phyloP scores from a whole-genome alignment of 2,888 invertebrate genomes.

The Chydorus sphaericus region DNA sequence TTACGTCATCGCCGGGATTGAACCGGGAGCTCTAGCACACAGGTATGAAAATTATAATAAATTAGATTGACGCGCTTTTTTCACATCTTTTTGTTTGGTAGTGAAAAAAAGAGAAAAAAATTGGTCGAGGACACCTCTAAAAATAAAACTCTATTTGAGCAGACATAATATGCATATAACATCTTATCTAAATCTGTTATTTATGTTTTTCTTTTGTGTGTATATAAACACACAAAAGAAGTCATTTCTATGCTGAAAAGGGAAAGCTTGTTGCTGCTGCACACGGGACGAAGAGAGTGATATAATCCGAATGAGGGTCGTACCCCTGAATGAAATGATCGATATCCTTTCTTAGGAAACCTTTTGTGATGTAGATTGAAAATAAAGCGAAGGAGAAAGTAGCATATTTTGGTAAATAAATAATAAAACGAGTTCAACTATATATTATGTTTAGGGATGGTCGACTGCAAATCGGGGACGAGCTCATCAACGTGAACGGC shows the following conservation, averaged over 20 bases:
- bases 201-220: no score
- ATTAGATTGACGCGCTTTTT: background rate
- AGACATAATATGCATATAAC: no score
- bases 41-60: constrained; percentile 27
- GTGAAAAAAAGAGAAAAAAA: no score
- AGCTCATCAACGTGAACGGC: constrained; percentile 78
- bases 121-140: no score
- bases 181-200: no score
- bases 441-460: constrained; percentile 45
- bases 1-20: constrained; percentile 36
- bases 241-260: no score
- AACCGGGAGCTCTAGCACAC: constrained; percentile 35
- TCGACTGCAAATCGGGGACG: constrained; percentile 66
- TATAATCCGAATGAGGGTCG: no score
- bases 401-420: background rate
- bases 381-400: background rate
- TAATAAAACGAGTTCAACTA: background rate
- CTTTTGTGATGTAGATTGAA: background rate
- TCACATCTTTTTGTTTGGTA: background rate
- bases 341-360: background rate
- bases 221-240: no score
- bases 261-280: no score
- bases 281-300: no score
- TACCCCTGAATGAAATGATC: background rate
- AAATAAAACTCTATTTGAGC: no score